phyloP scores from a whole-genome alignment of 1,140 invertebrate species.

The Arion vulgaris region DNA sequence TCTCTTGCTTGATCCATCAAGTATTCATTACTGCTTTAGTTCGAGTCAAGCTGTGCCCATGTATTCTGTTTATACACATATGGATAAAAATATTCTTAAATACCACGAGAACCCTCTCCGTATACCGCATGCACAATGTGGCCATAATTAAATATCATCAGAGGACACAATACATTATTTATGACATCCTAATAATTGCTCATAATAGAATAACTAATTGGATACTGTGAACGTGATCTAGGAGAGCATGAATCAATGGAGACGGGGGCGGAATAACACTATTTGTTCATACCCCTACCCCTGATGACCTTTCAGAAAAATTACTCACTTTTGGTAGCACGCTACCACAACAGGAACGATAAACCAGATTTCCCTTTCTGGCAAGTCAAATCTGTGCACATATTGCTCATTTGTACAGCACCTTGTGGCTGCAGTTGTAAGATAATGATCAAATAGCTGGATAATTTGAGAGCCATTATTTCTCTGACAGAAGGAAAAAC shows the following conservation, averaged over 20 bases:
- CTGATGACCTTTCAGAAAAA: background rate
- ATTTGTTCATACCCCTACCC: background rate
- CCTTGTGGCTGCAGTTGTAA: background rate
- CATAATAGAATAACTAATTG: background rate
- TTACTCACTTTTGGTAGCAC: background rate
- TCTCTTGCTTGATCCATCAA: too few species aligned
- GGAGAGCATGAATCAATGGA: background rate
- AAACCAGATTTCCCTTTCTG: background rate
- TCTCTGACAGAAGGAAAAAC: background rate
- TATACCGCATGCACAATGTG: background rate
- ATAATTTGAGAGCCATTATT: background rate
- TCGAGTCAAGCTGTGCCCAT: too few species aligned
- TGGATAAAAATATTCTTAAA: too few species aligned
- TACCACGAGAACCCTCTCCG: too few species aligned
- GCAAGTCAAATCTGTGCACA: background rate
- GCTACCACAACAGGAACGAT: background rate
- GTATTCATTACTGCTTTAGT: too few species aligned
- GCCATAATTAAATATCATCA: conserved; percentile 34
- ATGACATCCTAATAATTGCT: background rate
- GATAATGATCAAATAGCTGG: conserved; percentile 13
- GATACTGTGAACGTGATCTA: background rate
- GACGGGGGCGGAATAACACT: background rate
- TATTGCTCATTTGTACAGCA: background rate
- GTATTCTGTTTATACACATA: too few species aligned
- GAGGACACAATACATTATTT: conserved; percentile 35